phyloP scores from a whole-genome alignment of 2,797 vertebrate species.

The Poeciliopsis gracilis region DNA sequence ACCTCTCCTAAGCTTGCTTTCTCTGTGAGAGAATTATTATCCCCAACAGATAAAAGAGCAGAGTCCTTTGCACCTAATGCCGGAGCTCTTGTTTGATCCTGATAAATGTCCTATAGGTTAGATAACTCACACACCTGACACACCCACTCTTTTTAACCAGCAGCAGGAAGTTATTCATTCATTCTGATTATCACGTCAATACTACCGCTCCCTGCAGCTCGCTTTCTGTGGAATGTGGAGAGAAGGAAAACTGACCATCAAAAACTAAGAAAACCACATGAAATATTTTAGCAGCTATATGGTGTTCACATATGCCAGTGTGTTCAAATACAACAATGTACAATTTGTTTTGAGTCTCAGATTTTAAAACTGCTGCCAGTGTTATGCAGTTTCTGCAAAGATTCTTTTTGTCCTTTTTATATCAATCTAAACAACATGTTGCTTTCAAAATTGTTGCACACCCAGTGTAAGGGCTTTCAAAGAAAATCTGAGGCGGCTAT shows the following conservation, averaged over 20 bases:
- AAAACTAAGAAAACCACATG: background rate
- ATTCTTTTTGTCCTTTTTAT: background rate
- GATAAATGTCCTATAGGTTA: constrained; percentile 71
- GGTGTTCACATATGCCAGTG: no score
- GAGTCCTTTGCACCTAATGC: constrained; percentile 66
- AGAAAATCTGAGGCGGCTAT: background rate
- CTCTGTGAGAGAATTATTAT: constrained; percentile 62
- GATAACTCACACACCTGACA: constrained; percentile 65
- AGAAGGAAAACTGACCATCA: constrained; percentile 5
- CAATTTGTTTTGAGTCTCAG: background rate
- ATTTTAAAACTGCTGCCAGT: background rate
- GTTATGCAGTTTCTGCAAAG: background rate
- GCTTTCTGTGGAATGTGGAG: constrained; percentile 35
- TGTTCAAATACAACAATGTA: background rate
- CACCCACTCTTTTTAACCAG: constrained; percentile 38
- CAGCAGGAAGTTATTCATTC: constrained; percentile 75
- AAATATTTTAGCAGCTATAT: background rate
- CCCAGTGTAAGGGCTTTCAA: background rate
- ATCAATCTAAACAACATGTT: background rate
- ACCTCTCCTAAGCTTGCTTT: constrained; percentile 38
- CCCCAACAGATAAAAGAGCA: constrained; percentile 66
- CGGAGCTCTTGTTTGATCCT: constrained; percentile 83
- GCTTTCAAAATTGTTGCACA: background rate
- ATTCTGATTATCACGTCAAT: constrained; percentile 63
- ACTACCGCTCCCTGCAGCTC: constrained; percentile 48